A percentile compares a stretch with the other conserved stretches of the same genome.
Evolutionary conservation across 35 echinoderm and acorn worm species (phyloP).

Genomic region (Heliocidaris erythrogramma): DNA sequence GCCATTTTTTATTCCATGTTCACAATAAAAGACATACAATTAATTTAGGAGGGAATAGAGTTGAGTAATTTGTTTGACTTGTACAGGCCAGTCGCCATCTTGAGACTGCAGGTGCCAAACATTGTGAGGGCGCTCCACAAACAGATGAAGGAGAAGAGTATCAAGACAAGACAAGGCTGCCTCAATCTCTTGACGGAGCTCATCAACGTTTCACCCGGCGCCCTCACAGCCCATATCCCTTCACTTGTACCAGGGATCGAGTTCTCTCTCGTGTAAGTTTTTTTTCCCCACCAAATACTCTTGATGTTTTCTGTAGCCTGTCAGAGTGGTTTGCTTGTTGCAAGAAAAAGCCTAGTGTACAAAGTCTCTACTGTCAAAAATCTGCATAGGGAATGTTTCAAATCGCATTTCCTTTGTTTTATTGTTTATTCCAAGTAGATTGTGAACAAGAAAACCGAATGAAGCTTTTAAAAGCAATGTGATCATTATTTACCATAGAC

Average conservation of each 20-base stretch:
- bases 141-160: slow-evolving; percentile 98
- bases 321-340: too few relatives aligned
- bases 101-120: slow-evolving; percentile 75
- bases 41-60: too few relatives aligned
- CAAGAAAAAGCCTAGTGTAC: too few relatives aligned
- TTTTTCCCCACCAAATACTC: neutral
- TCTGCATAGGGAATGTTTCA: too few relatives aligned
- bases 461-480: too few relatives aligned
- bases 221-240: slow-evolving; percentile 88
- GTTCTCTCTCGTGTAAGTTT: slow-evolving; percentile 93
- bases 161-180: slow-evolving; percentile 95
- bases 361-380: too few relatives aligned
- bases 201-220: slow-evolving; percentile 87
- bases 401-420: too few relatives aligned
- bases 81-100: slow-evolving; percentile 81
- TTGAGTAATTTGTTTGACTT: neutral
- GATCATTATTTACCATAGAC: too few relatives aligned
- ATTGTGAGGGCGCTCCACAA: slow-evolving; percentile 89
- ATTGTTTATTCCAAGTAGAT: too few relatives aligned
- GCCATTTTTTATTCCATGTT: too few relatives aligned
- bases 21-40: too few relatives aligned
- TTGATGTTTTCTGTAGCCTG: neutral
- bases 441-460: too few relatives aligned
- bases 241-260: slow-evolving; percentile 90
- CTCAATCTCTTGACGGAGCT: slow-evolving; percentile 89